phyloP scores from a whole-genome alignment of 2,797 vertebrate species.

The Eutrigla gurnardus region DNA sequence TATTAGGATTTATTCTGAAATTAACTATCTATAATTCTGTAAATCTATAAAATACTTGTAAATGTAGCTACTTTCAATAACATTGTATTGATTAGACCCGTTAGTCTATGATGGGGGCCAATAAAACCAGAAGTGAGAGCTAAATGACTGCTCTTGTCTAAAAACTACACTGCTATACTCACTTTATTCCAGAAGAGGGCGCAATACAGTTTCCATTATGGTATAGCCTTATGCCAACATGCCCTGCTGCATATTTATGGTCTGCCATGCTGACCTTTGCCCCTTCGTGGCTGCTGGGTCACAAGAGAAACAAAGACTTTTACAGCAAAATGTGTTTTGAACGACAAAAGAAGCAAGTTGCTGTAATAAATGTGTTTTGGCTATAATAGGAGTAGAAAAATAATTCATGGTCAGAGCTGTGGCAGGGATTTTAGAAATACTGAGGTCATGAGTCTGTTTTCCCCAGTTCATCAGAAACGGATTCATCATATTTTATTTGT shows the following conservation, averaged over 20 bases:
- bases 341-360: neutral
- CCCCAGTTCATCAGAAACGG: neutral
- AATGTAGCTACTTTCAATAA: neutral
- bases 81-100: neutral
- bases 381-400: neutral
- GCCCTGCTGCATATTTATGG: neutral
- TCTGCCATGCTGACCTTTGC: neutral
- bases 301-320: neutral
- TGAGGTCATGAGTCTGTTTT: slow-evolving; percentile 5
- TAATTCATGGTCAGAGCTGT: neutral
- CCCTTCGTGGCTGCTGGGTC: slow-evolving; percentile 13
- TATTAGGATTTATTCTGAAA: neutral
- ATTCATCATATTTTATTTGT: neutral
- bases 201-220: slow-evolving; percentile 51
- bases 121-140: neutral
- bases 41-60: neutral
- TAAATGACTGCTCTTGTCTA: neutral
- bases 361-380: slow-evolving; percentile 5
- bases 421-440: slow-evolving; percentile 10
- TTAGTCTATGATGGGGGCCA: neutral
- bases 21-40: neutral
- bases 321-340: slow-evolving; percentile 18
- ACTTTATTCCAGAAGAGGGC: slow-evolving; percentile 80
- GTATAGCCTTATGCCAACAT: neutral
- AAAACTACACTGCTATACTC: slow-evolving; percentile 26